Base-by-base conservation (phyloP, 1,140 invertebrate genomes). In the Sweltsa coloradensis region DNA sequence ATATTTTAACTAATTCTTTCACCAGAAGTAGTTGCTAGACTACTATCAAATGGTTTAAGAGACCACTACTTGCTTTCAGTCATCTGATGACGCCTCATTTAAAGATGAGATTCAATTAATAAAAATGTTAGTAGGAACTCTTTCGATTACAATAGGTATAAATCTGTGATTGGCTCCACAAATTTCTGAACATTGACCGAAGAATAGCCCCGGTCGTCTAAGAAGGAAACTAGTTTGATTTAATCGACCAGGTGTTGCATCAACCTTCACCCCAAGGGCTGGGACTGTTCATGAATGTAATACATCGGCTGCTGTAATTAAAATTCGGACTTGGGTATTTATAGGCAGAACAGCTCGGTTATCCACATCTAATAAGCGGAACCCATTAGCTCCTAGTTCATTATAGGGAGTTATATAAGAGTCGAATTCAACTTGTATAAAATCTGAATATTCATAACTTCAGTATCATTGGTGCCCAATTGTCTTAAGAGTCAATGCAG, bases 181-280 rank as follows among this genome's bases (percentile, higher is more conserved):
- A 72, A 85, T 82, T 74, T 85, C 82, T 58, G 80, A 83, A 63
- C 81, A 85, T 73, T 85, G 79, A 0, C 80, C 79, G 66, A 63
- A 81, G 62, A 71, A 79, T 56, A 79, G 51, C 37, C 79, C 77
- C 26, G 71, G 57, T 34, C 71, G 68, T 52, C 70, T 74, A 59
- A 71, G 60, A 53, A 60, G 61, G 60, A 78, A 68, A 49, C 52
- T 69, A 43, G 69, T 59, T 75, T 81, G 73, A 64, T 82, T 83
- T 62, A 83, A 56, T 29, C 78, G 75, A 0, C 78, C 78, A 18
- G 78, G 78, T 5, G 72, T 67, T 26, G 75, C 75, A 68, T 83
- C 78, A 50, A 72, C 62, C 67, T 83, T 83, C 29, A 81, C 63
- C 13, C 74, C 74, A 63, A 79, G 57, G 0, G 66, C 56, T 7